A percentile compares a stretch with the other conserved stretches of the same genome.
phyloP scores from a whole-genome alignment of 2,888 invertebrate genomes.

The Norana najaformis region DNA sequence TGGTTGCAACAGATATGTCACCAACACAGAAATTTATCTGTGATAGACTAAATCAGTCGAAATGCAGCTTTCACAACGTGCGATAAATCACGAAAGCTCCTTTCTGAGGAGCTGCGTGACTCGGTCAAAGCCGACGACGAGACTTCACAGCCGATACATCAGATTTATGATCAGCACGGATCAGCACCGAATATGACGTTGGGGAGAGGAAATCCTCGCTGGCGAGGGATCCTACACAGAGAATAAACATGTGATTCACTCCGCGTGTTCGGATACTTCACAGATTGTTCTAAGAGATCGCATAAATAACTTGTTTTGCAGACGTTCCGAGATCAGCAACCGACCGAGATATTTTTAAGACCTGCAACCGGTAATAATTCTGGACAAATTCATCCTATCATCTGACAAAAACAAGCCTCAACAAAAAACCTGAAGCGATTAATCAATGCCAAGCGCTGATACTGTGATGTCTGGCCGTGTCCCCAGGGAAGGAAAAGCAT shows the following conservation, averaged over 20 bases:
- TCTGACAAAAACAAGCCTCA: not conserved
- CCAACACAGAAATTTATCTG: not conserved
- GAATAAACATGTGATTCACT: not conserved
- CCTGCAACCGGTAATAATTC: not conserved
- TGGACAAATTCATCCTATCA: not conserved
- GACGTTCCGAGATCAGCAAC: not conserved
- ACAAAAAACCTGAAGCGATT: not conserved
- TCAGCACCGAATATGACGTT: not conserved
- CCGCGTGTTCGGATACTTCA: not conserved
- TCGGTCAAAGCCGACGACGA: not conserved
- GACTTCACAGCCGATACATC: not conserved
- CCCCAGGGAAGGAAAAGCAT: not conserved
- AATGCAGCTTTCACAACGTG: not conserved
- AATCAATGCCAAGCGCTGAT: not conserved
- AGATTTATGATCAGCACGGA: not conserved
- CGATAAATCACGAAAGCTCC: not conserved
- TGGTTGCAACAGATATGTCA: conserved; percentile 1
- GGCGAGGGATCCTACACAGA: not conserved
- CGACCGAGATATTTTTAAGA: not conserved
- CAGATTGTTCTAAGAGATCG: not conserved
- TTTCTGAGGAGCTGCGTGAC: not conserved
- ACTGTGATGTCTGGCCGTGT: not conserved
- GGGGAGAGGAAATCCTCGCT: not conserved
- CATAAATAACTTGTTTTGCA: not conserved
- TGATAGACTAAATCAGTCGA: not conserved